phyloP scores from a whole-genome alignment of 2,888 invertebrate species.

The Protula sp. region DNA sequence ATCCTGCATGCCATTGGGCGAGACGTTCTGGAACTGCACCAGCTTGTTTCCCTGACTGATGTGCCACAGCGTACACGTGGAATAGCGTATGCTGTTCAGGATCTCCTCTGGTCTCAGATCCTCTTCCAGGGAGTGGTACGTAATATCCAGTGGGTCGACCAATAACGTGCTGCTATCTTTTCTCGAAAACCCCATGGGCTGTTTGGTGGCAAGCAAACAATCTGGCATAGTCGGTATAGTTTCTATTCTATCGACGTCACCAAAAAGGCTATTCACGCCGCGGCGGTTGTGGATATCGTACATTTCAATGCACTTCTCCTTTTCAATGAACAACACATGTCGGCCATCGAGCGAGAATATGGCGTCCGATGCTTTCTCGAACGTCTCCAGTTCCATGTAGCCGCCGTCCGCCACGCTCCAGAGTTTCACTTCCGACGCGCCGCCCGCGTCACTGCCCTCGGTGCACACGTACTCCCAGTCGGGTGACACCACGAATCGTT shows the following conservation, averaged over 20 bases:
- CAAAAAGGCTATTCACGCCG: too few relatives aligned
- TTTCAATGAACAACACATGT: constrained; percentile 14
- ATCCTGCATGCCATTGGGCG: constrained; percentile 11
- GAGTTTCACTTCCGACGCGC: constrained; percentile 5
- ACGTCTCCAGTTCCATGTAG: constrained; percentile 7
- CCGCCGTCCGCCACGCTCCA: constrained; percentile 9
- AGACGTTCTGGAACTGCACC: background rate
- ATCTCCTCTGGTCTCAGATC: too few relatives aligned
- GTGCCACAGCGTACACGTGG: too few relatives aligned
- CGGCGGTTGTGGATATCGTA: too few relatives aligned
- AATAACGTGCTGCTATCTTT: too few relatives aligned
- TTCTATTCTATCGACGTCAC: too few relatives aligned
- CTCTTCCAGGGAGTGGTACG: too few relatives aligned
- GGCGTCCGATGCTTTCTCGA: constrained; percentile 10
- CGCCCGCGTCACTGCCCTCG: background rate
- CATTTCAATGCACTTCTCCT: background rate
- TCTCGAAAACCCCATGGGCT: too few relatives aligned
- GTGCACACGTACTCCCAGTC: constrained; percentile 17
- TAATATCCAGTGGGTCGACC: too few relatives aligned
- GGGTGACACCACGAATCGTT: constrained; percentile 13
- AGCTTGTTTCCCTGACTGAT: background rate
- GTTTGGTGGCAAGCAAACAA: too few relatives aligned
- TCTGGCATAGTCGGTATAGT: too few relatives aligned
- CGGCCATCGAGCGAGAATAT: constrained; percentile 17
- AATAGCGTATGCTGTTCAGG: too few relatives aligned